A percentile compares a stretch with the other conserved stretches of the same genome.
Evolutionary conservation across 2,888 invertebrate genomes (phyloP).

Genomic region (Escarpia spicata): DNA sequence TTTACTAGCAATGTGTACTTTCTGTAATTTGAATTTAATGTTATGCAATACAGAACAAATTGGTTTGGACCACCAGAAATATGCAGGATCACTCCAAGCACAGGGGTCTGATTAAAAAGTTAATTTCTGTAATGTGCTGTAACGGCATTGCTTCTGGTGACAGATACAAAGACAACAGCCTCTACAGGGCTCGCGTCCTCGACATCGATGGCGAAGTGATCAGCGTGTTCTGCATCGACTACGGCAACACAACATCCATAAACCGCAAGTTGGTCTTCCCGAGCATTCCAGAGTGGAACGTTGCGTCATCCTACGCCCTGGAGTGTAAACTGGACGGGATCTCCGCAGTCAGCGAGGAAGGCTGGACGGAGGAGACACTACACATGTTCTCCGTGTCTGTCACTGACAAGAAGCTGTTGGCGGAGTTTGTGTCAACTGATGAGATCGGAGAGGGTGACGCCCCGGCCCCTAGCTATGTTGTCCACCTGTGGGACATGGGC

Average conservation of each 20-base stretch:
- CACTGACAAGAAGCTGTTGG: slow-evolving; percentile 33
- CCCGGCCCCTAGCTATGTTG: background rate
- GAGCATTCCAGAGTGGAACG: background rate
- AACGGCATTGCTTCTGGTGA: background rate
- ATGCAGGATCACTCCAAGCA: too few species aligned
- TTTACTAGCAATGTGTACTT: too few species aligned
- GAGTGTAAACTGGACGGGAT: slow-evolving; percentile 21
- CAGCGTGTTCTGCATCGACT: slow-evolving; percentile 52
- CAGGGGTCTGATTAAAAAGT: too few species aligned
- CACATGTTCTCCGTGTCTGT: slow-evolving; percentile 37
- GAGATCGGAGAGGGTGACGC: background rate
- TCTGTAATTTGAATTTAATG: too few species aligned
- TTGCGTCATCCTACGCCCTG: background rate
- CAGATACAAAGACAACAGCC: slow-evolving; percentile 48
- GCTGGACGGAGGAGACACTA: slow-evolving; percentile 25
- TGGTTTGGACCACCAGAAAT: too few species aligned
- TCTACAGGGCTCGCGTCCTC: slow-evolving; percentile 51
- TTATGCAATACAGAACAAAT: too few species aligned
- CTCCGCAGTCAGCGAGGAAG: background rate
- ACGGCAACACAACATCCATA: slow-evolving; percentile 50
- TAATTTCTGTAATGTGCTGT: background rate
- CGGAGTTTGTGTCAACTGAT: background rate
- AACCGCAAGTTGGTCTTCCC: background rate
- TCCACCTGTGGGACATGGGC: background rate
- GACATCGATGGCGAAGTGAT: slow-evolving; percentile 32